These are phyloP conservation scores for Mormyrops attenuatus DNA, from an alignment of 2,797 vertebrate species.

Conservation along the genomic window DNA sequence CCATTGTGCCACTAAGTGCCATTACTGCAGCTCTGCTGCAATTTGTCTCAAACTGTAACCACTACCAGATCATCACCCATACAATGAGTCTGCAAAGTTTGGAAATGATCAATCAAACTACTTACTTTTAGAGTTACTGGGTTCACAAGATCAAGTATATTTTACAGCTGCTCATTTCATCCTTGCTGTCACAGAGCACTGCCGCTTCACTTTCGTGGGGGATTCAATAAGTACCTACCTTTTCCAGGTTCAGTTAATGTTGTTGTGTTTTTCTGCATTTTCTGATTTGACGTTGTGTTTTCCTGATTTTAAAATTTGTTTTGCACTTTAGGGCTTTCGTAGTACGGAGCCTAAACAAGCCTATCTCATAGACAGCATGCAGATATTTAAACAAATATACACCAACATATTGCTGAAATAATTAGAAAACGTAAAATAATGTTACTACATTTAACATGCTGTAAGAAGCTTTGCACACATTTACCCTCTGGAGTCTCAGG, in stretches of 20 bases:
- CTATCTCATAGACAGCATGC: neutral
- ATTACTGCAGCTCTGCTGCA: neutral
- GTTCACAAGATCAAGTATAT: neutral
- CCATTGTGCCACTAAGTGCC: neutral
- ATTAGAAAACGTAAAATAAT: neutral
- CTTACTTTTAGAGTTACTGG: neutral
- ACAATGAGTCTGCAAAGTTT: neutral
- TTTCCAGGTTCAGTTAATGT: neutral
- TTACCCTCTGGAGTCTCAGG: neutral
- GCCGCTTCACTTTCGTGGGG: neutral
- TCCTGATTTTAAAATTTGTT: neutral
- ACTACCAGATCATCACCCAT: neutral
- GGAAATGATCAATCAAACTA: neutral
- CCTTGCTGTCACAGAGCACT: neutral
- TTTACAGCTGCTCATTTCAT: neutral
- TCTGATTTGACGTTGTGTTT: neutral
- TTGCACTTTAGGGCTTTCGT: neutral
- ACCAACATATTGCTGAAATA: neutral
- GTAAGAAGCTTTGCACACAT: neutral
- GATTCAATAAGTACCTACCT: neutral
- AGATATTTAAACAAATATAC: neutral
- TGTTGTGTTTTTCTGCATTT: neutral
- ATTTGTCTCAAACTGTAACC: neutral
- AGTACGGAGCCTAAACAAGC: neutral
- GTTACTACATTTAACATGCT: neutral